Base-by-base conservation (phyloP, 2,113 vertebrate species). In the Aptenodytes forsteri region DNA sequence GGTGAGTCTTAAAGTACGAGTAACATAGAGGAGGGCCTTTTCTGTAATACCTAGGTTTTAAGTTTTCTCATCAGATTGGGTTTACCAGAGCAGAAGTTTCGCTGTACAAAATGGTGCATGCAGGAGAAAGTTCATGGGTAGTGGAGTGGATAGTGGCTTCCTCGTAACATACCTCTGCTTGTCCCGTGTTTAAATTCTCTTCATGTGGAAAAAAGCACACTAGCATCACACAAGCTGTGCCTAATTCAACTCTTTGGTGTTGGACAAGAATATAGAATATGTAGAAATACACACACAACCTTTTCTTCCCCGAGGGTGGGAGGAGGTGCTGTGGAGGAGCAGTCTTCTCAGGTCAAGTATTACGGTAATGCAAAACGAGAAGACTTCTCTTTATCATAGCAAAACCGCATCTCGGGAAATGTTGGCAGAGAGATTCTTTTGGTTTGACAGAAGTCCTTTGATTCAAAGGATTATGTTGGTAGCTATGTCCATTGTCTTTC, bases 1-100 rank as follows among this genome's bases (percentile, higher is more conserved):
- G n/a, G 13, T 67, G 72, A 71, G 16, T 55, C 25, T 70, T 34
- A 25, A 75, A 36, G 6, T 80, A 38, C 29, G 32, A 47, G 13
- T 65, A 50, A 44, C 13, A 18, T 11, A 56, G 52, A 65, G 36
- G 47, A 82, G 11, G 4, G 16, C 8, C 27, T 82, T 66, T 50
- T 36, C 17, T 0, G 0, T 46, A 46, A 29, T 58, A 66, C 27
- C 2, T 44, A 11, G 5, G 16, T 7, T 79, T 90, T 61, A 54
- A 38, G 17, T 66, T 81, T 29, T 46, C 3, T 4, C 29, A 32
- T 85, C 27, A 8, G 17, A 13, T 42, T 19, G n/a, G 8, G 29
- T 88, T 88, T 80, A 42, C 17, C 40, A 27, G 66, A 88, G 49
- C 20, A 58, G 14, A 89, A 50, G 54, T 81, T 62, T 29, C 16